These are phyloP conservation scores for Hippolais icterina DNA, from an alignment of 2,113 vertebrate species.

Conservation along the genomic window DNA sequence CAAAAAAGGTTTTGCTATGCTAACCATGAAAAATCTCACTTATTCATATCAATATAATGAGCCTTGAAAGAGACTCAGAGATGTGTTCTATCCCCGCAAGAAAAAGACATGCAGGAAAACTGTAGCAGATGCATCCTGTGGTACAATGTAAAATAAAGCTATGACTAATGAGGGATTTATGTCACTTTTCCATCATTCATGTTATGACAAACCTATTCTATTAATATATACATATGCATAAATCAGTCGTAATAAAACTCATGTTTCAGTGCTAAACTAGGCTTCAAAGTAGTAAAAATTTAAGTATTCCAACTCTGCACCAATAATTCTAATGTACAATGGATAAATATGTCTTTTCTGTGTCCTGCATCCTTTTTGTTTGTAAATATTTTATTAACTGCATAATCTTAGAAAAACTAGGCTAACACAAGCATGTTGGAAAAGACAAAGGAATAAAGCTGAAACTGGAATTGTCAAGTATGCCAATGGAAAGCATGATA, in stretches of 20 bases:
- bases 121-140: neutral
- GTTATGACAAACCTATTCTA: neutral
- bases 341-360: neutral
- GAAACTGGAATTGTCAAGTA: neutral
- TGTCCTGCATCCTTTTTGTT: neutral
- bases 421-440: neutral
- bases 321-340: neutral
- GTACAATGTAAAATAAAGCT: neutral
- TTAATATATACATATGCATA: neutral
- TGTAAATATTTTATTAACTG: neutral
- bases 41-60: neutral
- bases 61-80: neutral
- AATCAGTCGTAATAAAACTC: neutral
- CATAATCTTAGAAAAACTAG: neutral
- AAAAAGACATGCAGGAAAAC: neutral
- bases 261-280: neutral
- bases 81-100: neutral
- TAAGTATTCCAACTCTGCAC: neutral
- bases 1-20: accelerated
- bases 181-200: neutral
- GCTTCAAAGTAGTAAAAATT: neutral
- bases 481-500: neutral
- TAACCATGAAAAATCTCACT: neutral
- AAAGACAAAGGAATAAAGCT: neutral
- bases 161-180: neutral